Evolutionary conservation across 2,888 invertebrate species (phyloP).

Genomic region (Gonocerus acuteangulatus): DNA sequence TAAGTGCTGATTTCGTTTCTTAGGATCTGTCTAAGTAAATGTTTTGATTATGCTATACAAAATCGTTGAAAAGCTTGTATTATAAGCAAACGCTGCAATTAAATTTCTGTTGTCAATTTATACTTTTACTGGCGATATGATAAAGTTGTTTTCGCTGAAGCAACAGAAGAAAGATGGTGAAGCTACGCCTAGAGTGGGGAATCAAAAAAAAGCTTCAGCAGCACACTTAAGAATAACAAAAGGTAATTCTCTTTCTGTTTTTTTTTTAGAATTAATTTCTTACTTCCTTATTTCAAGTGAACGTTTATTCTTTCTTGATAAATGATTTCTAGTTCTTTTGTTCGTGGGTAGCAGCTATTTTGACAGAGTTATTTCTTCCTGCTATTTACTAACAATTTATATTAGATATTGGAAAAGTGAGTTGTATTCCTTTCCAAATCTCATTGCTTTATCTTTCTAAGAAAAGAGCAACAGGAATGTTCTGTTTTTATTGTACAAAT

Average conservation of each 20-base stretch:
- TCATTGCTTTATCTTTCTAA: too few relatives aligned
- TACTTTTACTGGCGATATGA: slow-evolving; percentile 54
- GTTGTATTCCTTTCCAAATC: too few relatives aligned
- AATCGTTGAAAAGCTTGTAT: not conserved
- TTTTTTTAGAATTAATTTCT: not conserved
- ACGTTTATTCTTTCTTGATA: not conserved
- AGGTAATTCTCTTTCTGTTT: slow-evolving; percentile 52
- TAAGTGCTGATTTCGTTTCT: too few relatives aligned
- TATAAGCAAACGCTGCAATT: slow-evolving; percentile 1
- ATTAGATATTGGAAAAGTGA: too few relatives aligned
- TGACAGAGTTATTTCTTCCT: too few relatives aligned
- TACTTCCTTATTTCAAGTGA: too few relatives aligned
- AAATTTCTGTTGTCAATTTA: not conserved
- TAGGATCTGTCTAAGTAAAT: not conserved
- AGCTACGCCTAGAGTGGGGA: slow-evolving; percentile 63
- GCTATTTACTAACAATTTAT: too few relatives aligned
- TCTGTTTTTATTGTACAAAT: too few relatives aligned
- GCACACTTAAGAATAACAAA: slow-evolving; percentile 95
- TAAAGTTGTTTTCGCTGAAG: slow-evolving; percentile 95
- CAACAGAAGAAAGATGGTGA: slow-evolving; percentile 98
- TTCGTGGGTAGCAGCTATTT: too few relatives aligned
- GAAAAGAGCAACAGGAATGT: too few relatives aligned
- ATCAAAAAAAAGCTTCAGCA: slow-evolving; percentile 89
- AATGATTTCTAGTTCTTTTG: too few relatives aligned
- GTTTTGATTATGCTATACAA: slow-evolving; percentile 14